Conservation (phyloP, 1,140 invertebrate genomes). For the Artemia franciscana region DNA sequence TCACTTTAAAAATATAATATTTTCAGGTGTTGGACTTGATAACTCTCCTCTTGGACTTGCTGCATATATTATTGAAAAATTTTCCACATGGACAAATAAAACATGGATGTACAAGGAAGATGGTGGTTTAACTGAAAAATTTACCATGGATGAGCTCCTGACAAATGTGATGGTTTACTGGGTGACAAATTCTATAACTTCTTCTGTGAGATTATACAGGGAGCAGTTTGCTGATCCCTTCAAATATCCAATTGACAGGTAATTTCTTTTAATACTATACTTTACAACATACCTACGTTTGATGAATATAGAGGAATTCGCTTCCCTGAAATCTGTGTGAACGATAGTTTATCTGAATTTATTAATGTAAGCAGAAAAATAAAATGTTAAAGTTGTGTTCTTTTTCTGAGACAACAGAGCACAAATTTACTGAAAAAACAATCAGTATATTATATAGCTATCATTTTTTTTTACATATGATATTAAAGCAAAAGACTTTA, state of each 20-base stretch:
- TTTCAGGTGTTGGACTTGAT: slow-evolving; percentile 30
- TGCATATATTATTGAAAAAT: slow-evolving; percentile 64
- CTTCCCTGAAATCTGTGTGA: too few species aligned
- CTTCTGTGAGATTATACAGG: slow-evolving; percentile 46
- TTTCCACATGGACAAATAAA: slow-evolving; percentile 44
- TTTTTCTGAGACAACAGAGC: too few species aligned
- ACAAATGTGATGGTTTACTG: slow-evolving; percentile 80
- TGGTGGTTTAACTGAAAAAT: slow-evolving; percentile 40
- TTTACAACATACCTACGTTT: too few species aligned
- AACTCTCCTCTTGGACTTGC: slow-evolving; percentile 49
- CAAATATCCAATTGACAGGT: slow-evolving; percentile 15
- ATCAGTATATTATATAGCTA: too few species aligned
- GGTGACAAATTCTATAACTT: slow-evolving; percentile 45
- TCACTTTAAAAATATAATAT: slow-evolving; percentile 11
- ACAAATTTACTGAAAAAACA: too few species aligned
- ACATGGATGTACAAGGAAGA: slow-evolving; percentile 30
- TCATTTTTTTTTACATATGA: too few species aligned
- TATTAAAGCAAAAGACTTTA: too few species aligned
- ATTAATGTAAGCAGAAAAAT: too few species aligned
- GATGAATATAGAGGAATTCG: too few species aligned
- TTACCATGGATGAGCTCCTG: slow-evolving; percentile 42
- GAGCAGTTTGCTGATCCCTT: slow-evolving; percentile 30
- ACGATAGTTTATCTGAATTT: too few species aligned
- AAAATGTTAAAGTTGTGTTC: too few species aligned
- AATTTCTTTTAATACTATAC: too few species aligned